Conservation (phyloP, 1,140 invertebrate genomes). For the Eciton burchellii region DNA sequence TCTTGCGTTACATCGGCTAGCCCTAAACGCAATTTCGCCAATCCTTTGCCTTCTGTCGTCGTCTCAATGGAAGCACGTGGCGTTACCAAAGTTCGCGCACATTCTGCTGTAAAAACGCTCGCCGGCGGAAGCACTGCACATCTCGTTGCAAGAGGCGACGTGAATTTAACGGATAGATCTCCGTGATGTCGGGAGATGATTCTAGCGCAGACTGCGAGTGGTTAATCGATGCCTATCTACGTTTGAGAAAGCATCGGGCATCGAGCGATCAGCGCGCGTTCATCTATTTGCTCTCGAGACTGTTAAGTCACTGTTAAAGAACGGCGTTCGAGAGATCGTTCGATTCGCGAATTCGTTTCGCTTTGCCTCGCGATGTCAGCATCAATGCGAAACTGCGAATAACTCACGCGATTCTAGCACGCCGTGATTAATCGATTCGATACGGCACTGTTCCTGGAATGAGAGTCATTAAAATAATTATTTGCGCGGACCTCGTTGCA, state of each 20-base stretch:
- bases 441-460: not conserved
- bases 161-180: conserved; percentile 27
- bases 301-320: conserved; percentile 25
- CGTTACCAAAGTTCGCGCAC: not conserved
- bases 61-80: conserved; percentile 12
- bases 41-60: conserved; percentile 9
- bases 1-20: conserved; percentile 4
- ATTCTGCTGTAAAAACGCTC: conserved; percentile 11
- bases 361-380: not conserved
- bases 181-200: conserved; percentile 17
- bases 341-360: conserved; percentile 8
- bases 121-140: not conserved
- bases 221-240: conserved; percentile 23
- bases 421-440: conserved; percentile 26
- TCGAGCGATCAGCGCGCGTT: not conserved
- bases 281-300: conserved; percentile 25
- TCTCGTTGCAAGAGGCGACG: not conserved
- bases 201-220: not conserved
- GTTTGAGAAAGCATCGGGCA: conserved; percentile 4
- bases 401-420: not conserved
- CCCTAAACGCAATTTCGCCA: conserved; percentile 26
- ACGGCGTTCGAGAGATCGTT: not conserved
- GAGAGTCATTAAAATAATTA: not conserved
- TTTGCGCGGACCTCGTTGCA: not conserved
- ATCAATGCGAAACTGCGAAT: conserved; percentile 9